phyloP scores from a whole-genome alignment of 2,113 vertebrate genomes.

The Muntiacus muntjak region DNA sequence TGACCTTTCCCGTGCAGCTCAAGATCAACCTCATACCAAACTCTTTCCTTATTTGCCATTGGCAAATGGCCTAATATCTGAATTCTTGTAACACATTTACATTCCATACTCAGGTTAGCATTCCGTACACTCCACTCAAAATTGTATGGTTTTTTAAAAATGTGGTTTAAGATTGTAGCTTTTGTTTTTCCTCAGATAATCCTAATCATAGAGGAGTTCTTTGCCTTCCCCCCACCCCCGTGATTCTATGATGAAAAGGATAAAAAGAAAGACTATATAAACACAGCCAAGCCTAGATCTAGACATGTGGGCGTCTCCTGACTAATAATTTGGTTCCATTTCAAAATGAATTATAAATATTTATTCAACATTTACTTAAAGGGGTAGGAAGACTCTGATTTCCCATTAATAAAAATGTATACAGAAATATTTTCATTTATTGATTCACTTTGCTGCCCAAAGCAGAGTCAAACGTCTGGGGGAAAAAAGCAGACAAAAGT shows the following conservation, averaged over 20 bases:
- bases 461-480: not conserved
- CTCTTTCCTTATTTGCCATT: not conserved
- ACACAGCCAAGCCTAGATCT: not conserved
- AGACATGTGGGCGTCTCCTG: not conserved
- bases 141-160: not conserved
- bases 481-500: not conserved
- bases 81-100: not conserved
- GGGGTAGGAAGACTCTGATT: not conserved
- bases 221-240: not conserved
- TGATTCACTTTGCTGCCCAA: conserved; percentile 3
- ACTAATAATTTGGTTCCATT: not conserved
- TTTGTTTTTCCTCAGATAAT: conserved; percentile 42
- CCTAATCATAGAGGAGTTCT: not conserved
- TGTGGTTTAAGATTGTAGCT: not conserved
- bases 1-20: not conserved
- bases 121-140: not conserved
- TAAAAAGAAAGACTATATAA: conserved; percentile 7
- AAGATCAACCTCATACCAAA: not conserved
- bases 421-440: not conserved
- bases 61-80: not conserved
- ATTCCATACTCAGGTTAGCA: not conserved
- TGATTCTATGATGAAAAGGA: conserved; percentile 14
- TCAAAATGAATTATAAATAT: conserved; percentile 50
- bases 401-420: conserved; percentile 38
- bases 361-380: conserved; percentile 34